Conservation (phyloP, 1,140 invertebrate genomes). For the Temnothorax curvispinosus region DNA sequence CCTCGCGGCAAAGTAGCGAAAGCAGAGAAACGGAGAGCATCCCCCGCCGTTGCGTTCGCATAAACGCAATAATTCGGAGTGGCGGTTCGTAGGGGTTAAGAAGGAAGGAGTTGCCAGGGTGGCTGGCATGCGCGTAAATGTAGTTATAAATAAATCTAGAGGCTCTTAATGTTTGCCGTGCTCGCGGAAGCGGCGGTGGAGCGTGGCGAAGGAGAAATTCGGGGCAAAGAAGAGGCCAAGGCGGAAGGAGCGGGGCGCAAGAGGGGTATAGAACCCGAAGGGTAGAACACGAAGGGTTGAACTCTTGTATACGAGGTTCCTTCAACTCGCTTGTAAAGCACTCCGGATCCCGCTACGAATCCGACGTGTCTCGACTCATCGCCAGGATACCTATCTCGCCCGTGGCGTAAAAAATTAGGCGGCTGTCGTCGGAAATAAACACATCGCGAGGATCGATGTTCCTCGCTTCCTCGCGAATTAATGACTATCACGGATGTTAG, state of each 20-base stretch:
- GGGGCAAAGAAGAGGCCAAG: conserved; percentile 55
- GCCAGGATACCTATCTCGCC: background rate
- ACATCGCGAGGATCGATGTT: conserved; percentile 26
- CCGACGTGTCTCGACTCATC: background rate
- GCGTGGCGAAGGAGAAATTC: conserved; percentile 43
- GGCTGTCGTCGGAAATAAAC: conserved; percentile 40
- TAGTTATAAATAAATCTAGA: conserved; percentile 87
- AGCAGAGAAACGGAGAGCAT: conserved; percentile 23
- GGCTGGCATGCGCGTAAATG: conserved; percentile 85
- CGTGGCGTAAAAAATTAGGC: conserved; percentile 28
- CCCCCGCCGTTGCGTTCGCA: conserved; percentile 61
- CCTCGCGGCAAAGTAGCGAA: background rate
- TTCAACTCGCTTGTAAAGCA: background rate
- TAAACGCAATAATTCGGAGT: conserved; percentile 84
- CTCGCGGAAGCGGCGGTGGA: conserved; percentile 65
- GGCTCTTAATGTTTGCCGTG: conserved; percentile 84
- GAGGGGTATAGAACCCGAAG: background rate
- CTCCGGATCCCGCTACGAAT: background rate
- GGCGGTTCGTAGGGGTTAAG: conserved; percentile 78
- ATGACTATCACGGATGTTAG: conserved; percentile 50
- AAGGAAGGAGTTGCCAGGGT: conserved; percentile 68
- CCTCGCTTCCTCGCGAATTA: conserved; percentile 38
- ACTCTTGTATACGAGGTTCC: conserved; percentile 21
- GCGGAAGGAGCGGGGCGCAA: conserved; percentile 7
- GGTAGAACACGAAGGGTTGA: conserved; percentile 34